Base-by-base conservation (phyloP, 2,888 invertebrate genomes). In the Allygus modestus region DNA sequence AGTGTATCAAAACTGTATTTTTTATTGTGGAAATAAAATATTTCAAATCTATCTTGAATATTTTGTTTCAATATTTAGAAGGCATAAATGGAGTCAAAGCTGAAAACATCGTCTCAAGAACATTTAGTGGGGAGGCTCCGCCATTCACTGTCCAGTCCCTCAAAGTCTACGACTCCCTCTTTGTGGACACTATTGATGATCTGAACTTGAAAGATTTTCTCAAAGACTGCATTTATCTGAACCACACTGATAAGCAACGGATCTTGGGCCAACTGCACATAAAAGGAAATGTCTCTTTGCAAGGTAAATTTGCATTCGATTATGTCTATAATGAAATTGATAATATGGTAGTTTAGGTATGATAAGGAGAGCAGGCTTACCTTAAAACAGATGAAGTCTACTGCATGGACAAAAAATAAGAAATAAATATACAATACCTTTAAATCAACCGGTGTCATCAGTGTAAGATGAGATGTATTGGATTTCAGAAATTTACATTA, bases 21-120 rank as follows among this genome's bases (percentile, higher is more conserved):
- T n/a, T n/a, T n/a, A n/a, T n/a, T n/a, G n/a, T n/a, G n/a, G n/a
- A n/a, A n/a, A n/a, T n/a, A n/a, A n/a, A n/a, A n/a, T n/a, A n/a
- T n/a, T n/a, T n/a, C n/a, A n/a, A n/a, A n/a, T n/a, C n/a, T n/a
- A n/a, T n/a, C n/a, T n/a, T n/a, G n/a, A n/a, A n/a, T n/a, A n/a
- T 7, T 37, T 37, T 37, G 9, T 37, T 37, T 23, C 23, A n/a
- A 28, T 61, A 5, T 73, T 9, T 43, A 73, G 73, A n/a, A 23
- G 73, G 73, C 23, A 73, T 73, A 20, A 73, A 73, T 23, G 73
- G 73, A 31, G 26, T 73, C 31, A 37, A 37, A 73, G 41, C 15
- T n/a, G 43, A 43, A 20, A 20, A 43, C 20, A n/a, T 73, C 1
- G 73, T 65, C n/a, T 73, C 73, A 41, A 73, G 73, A 73, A 1